Conservation (phyloP, 2,888 invertebrate genomes). For the Rhodophaea formosa region DNA sequence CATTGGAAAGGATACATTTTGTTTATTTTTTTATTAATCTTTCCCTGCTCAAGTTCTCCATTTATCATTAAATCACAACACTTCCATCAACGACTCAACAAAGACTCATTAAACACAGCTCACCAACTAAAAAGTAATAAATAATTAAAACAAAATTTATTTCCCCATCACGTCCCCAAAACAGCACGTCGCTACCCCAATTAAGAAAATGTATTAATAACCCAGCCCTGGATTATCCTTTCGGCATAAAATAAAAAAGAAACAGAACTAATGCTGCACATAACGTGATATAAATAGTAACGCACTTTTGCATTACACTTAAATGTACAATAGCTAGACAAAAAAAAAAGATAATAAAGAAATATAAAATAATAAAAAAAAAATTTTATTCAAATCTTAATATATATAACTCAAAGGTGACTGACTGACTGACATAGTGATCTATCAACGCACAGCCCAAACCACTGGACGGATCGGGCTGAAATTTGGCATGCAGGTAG, state of each 20-base stretch:
- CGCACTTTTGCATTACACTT: neutral
- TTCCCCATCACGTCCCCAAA: conserved; percentile 11
- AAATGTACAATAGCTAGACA: no score
- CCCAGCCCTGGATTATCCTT: conserved; percentile 7
- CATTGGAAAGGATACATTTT: no score
- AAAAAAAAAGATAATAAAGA: no score
- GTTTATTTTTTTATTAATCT: no score
- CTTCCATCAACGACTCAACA: neutral
- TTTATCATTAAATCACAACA: neutral
- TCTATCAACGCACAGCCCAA: no score
- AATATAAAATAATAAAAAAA: no score
- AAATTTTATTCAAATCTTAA: no score
- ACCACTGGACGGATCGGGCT: no score
- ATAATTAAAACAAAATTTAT: conserved; percentile 12
- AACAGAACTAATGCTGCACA: neutral
- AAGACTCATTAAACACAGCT: neutral
- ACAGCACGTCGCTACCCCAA: conserved; percentile 11
- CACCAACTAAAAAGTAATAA: conserved; percentile 1
- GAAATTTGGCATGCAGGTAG: no score
- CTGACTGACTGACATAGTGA: no score
- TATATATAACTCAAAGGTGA: no score
- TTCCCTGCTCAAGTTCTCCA: no score
- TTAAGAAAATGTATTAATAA: conserved; percentile 20
- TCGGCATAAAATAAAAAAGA: neutral
- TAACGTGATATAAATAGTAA: neutral